These are phyloP conservation scores for Corythoichthys haematopterus DNA, from an alignment of 2,113 vertebrate genomes.

Conservation along the genomic window DNA sequence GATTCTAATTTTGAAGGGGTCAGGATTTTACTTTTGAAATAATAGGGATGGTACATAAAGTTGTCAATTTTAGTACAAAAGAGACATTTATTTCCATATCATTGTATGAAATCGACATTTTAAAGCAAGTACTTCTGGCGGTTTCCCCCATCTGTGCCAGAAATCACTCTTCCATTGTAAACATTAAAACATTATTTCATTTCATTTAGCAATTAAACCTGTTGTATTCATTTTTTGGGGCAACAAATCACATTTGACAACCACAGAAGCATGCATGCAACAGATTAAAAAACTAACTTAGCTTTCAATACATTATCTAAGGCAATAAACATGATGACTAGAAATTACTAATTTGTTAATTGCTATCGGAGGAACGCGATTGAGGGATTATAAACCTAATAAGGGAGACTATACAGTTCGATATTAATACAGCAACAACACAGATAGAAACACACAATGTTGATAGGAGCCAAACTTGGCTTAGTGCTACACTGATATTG, in stretches of 20 bases:
- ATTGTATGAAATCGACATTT: conserved; percentile 53
- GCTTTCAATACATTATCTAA: conserved; percentile 47
- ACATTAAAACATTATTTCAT: conserved; percentile 56
- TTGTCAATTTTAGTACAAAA: conserved; percentile 49
- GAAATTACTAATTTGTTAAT: conserved; percentile 25
- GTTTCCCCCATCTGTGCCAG: conserved; percentile 15
- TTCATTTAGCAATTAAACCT: conserved; percentile 31
- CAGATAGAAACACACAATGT: conserved; percentile 36
- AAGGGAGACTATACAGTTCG: conserved; percentile 41
- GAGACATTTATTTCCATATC: conserved; percentile 57
- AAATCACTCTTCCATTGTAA: conserved; percentile 52
- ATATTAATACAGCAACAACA: conserved; percentile 57
- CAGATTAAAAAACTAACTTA: conserved; percentile 17
- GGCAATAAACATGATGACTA: conserved; percentile 32
- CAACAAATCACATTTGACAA: conserved; percentile 51
- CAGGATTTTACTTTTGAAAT: not conserved
- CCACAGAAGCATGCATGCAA: conserved; percentile 50
- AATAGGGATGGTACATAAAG: not conserved
- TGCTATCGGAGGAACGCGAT: conserved; percentile 49
- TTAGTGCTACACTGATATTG: conserved; percentile 22
- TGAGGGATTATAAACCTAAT: conserved; percentile 39
- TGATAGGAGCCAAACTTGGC: conserved; percentile 29
- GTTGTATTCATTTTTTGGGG: conserved; percentile 21
- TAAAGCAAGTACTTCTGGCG: conserved; percentile 33
- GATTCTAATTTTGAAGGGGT: not conserved